These are phyloP conservation scores for Heliconius hortense DNA, from an alignment of 2,888 invertebrate genomes.

Conservation along the genomic window DNA sequence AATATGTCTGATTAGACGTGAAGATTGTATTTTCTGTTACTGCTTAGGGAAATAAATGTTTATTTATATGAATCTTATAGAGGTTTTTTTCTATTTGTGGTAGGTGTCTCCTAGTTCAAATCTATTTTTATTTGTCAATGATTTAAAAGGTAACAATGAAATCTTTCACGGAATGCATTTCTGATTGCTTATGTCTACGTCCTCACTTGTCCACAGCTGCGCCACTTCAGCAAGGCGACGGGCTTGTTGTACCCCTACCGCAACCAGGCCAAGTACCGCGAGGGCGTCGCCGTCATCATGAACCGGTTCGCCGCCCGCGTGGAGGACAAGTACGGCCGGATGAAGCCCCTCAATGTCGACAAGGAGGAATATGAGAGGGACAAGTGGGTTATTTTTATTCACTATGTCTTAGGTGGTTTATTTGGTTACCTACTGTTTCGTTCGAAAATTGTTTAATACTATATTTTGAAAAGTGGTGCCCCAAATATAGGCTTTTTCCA, in stretches of 20 bases:
- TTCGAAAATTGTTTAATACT: no score
- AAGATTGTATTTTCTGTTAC: neutral
- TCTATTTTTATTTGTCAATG: neutral
- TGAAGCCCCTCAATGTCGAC: constrained; percentile 85
- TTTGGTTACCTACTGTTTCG: no score
- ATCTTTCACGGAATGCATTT: neutral
- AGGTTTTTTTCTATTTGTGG: neutral
- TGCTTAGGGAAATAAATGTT: no score
- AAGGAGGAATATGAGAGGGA: constrained; percentile 86
- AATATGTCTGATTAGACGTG: neutral
- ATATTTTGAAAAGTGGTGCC: no score
- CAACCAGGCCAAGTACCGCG: constrained; percentile 82
- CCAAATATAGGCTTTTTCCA: no score
- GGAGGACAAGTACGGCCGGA: constrained; percentile 87
- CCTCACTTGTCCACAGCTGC: constrained; percentile 62
- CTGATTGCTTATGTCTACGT: neutral
- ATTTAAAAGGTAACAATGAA: neutral
- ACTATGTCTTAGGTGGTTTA: neutral
- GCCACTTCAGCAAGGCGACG: constrained; percentile 84
- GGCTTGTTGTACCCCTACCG: constrained; percentile 83
- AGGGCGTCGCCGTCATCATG: constrained; percentile 74
- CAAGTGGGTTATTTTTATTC: constrained; percentile 57
- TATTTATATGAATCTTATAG: neutral
- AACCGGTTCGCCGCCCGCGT: constrained; percentile 84
- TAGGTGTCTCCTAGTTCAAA: neutral